phyloP scores from a whole-genome alignment of 2,888 invertebrate species.

The Mesorhabditis spiculigera region DNA sequence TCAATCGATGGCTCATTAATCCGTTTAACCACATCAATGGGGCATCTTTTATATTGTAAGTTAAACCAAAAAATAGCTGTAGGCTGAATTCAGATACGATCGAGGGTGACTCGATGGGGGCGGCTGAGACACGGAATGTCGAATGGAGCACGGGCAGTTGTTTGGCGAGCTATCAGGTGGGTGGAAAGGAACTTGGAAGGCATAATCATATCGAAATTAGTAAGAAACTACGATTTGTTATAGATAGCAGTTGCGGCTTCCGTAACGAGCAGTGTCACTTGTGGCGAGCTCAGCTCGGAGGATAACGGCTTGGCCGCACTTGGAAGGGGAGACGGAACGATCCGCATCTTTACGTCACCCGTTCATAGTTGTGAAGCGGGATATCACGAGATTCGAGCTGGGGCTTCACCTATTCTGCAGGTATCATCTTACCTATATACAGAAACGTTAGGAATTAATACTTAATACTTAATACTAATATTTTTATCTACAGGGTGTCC shows the following conservation, averaged over 20 bases:
- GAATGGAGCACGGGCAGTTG: neutral
- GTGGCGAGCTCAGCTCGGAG: neutral
- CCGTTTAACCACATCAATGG: neutral
- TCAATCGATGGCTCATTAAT: neutral
- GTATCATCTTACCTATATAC: neutral
- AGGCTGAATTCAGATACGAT: neutral
- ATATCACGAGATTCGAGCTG: neutral
- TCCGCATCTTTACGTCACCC: slow-evolving; percentile 26
- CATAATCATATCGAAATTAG: neutral
- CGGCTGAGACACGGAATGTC: neutral
- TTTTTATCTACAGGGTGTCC: too few species aligned
- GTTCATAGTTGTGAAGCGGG: slow-evolving; percentile 16
- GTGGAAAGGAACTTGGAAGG: neutral
- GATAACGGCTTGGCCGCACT: slow-evolving; percentile 13
- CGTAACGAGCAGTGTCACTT: neutral
- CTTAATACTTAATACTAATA: too few species aligned
- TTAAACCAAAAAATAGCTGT: neutral
- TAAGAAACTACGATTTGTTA: neutral
- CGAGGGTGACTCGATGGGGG: neutral
- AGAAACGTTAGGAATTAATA: too few species aligned
- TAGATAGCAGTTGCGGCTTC: neutral
- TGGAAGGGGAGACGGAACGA: slow-evolving; percentile 29
- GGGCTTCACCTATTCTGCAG: neutral
- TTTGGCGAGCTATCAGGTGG: neutral
- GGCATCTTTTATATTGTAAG: neutral